Evolutionary conservation across 2,113 vertebrate species (phyloP).

Genomic region (Cairina moschata): DNA sequence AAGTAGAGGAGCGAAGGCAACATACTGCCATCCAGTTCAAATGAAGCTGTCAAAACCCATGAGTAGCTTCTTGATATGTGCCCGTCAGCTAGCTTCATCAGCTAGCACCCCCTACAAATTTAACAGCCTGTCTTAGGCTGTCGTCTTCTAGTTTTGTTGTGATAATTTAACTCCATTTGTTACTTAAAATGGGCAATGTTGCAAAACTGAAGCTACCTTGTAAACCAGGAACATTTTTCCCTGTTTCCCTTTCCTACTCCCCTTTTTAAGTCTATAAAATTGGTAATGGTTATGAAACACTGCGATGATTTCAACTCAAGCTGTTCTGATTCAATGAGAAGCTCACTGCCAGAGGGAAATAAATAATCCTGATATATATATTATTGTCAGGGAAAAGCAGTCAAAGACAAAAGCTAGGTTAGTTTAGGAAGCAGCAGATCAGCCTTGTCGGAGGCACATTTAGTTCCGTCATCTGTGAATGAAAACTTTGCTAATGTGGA

Average conservation of each 20-base stretch:
- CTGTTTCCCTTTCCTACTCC: neutral
- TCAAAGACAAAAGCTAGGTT: neutral
- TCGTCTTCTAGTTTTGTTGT: neutral
- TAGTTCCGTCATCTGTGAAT: neutral
- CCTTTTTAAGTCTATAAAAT: neutral
- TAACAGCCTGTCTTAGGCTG: neutral
- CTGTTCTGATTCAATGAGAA: conserved; percentile 7
- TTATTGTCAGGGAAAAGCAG: neutral
- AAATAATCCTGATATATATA: neutral
- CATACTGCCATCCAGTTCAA: neutral
- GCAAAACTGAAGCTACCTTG: neutral
- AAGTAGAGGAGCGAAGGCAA: neutral
- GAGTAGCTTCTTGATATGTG: neutral
- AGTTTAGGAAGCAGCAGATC: neutral
- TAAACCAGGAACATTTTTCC: neutral
- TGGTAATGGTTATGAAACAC: neutral
- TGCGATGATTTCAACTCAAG: neutral
- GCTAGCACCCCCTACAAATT: neutral
- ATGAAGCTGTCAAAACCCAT: neutral
- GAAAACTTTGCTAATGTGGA: neutral
- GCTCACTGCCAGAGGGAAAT: neutral
- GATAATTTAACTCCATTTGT: neutral
- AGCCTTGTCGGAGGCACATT: neutral
- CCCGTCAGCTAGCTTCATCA: neutral
- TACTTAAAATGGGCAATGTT: neutral